A percentile compares a stretch with the other conserved stretches of the same genome.
phyloP scores from a whole-genome alignment of 92 coral and sea anemone species.

The Bergia sp. region DNA sequence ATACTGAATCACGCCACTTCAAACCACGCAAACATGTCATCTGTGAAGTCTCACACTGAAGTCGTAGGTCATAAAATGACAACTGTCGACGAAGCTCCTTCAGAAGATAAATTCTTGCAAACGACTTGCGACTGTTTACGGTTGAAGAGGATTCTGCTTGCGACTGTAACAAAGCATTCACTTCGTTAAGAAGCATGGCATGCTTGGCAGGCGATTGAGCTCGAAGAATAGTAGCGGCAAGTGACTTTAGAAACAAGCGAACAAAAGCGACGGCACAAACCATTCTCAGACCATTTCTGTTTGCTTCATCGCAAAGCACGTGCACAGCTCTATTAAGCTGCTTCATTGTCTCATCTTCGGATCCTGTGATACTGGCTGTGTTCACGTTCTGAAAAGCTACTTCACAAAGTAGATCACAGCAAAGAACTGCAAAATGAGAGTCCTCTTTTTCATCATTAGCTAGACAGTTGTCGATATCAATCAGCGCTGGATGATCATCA shows the following conservation, averaged over 20 bases:
- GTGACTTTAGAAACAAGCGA: conserved; percentile 67
- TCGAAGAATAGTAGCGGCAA: conserved; percentile 62
- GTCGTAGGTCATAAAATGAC: conserved; percentile 65
- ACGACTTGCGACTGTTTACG: conserved; percentile 29
- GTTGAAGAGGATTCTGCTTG: conserved; percentile 21
- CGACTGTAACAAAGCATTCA: conserved; percentile 56
- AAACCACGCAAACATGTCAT: conserved; percentile 56
- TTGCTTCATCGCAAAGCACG: conserved; percentile 50
- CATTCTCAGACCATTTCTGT: conserved; percentile 51
- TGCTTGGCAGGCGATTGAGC: conserved; percentile 45
- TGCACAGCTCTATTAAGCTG: conserved; percentile 66
- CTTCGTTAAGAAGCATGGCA: conserved; percentile 62
- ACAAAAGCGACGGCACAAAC: conserved; percentile 83
- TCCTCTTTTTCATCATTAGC: conserved; percentile 59
- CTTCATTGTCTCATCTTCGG: conserved; percentile 65
- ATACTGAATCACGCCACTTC: conserved; percentile 48
- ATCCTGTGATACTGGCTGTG: conserved; percentile 55
- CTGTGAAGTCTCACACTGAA: conserved; percentile 58
- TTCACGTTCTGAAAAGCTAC: conserved; percentile 74
- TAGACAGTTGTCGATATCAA: conserved; percentile 67
- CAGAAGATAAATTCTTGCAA: conserved; percentile 64
- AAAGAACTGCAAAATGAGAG: conserved; percentile 78
- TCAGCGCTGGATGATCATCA: conserved; percentile 74
- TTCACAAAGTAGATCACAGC: conserved; percentile 89
- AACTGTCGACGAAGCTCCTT: conserved; percentile 73